These are phyloP conservation scores for Neotragus moschatus DNA, from an alignment of 2,113 vertebrate genomes.

Conservation along the genomic window DNA sequence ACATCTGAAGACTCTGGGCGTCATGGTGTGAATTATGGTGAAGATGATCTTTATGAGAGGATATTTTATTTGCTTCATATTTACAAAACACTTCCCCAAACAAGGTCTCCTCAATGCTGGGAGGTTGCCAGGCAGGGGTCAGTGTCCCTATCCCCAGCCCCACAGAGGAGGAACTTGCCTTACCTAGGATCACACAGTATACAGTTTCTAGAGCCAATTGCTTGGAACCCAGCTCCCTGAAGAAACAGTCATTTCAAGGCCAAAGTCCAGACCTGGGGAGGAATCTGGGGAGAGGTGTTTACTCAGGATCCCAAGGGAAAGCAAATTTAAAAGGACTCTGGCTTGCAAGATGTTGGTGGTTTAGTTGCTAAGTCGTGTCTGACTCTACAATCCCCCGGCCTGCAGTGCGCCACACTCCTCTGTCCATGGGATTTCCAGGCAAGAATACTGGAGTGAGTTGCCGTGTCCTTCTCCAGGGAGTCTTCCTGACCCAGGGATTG, in stretches of 20 bases:
- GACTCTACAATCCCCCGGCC: background rate
- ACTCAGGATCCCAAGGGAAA: background rate
- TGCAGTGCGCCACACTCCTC: background rate
- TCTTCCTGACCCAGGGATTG: background rate
- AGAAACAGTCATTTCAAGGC: background rate
- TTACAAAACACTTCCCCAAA: background rate
- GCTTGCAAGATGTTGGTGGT: background rate
- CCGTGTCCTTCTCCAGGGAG: background rate
- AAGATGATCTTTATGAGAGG: background rate
- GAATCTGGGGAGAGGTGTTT: background rate
- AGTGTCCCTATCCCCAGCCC: background rate
- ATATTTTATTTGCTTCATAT: background rate
- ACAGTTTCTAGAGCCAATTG: background rate
- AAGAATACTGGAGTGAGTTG: background rate
- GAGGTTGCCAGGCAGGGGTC: background rate
- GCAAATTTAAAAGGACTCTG: background rate
- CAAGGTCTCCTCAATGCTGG: background rate
- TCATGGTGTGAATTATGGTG: rapidly evolving
- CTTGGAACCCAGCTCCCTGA: background rate
- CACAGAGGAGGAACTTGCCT: too few species aligned
- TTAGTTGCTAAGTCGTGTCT: background rate
- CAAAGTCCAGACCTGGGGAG: background rate
- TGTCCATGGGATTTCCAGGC: background rate
- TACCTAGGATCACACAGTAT: background rate
- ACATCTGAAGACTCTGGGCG: rapidly evolving